Base-by-base conservation (phyloP, 2,113 vertebrate species). In the Gnathonemus longibarbis region DNA sequence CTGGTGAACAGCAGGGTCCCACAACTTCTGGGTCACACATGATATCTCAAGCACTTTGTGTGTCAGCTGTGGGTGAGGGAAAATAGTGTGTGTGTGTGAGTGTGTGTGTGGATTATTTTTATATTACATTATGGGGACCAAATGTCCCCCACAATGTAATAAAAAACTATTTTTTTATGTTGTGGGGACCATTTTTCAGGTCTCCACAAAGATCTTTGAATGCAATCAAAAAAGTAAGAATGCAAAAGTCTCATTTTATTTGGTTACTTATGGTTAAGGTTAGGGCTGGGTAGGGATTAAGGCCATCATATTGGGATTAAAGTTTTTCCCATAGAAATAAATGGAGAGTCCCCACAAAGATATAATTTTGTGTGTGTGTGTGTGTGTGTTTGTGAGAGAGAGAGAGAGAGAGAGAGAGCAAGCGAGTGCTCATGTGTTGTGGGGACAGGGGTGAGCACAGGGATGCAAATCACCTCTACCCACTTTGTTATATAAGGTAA, bases 1-100 rank as follows among this genome's bases (percentile, higher is more conserved):
- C 7, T 92, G 92, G 94, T 80, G 92, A 94, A 92, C 46, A 90
- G 91, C 91, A 66, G 84, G 70, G 88, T 90, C 77, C 77, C 19
- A 46, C 48, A 50, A 58, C 77, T 8, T 24, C 39, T 42, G 74
- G 74, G 74, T 80, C 74, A 80, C 74, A 35, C 31, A 80, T 42
- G 50, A 77, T 58, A 2, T 84, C 39, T 42, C 35, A 39, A 10
- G 11, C 52, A 46, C 19, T 74, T 39, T 49, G 52, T 49, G 52
- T 13, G 46, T 62, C 11, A 66, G n/a, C 58, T 31, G 27, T 62
- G 53, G 35, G 19, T 39, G 39, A 27, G 48, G 45, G 62, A 31
- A 31, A 70, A 31, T 31, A 27, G 62, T 66, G 62, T 66, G 58
- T 62, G 62, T 66, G 62, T 66, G 58, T 62, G 56, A 6, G 10